Conservation (phyloP, 2,888 invertebrate genomes). For the Drymonia ruficornis region DNA sequence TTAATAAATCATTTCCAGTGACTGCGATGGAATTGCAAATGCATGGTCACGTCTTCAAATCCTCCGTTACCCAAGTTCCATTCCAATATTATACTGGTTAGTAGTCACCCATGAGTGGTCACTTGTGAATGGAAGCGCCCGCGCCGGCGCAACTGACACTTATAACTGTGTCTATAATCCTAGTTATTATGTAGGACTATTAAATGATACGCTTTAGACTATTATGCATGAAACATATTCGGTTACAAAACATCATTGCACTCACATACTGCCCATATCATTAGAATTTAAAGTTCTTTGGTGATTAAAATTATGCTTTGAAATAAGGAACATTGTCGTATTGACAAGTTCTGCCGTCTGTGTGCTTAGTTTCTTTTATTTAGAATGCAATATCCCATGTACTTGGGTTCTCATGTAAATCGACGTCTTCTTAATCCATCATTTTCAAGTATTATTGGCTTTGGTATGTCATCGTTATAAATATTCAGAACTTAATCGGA, state of each 20-base stretch:
- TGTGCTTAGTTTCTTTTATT: too few species aligned
- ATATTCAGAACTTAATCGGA: too few species aligned
- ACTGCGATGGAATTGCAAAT: neutral
- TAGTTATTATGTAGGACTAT: slow-evolving; percentile 6
- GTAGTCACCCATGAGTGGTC: slow-evolving; percentile 10
- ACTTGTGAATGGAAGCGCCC: slow-evolving; percentile 21
- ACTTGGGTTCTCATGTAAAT: too few species aligned
- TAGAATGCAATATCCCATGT: too few species aligned
- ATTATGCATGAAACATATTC: neutral
- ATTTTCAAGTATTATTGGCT: neutral
- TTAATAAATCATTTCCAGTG: neutral
- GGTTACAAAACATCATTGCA: neutral
- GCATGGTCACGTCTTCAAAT: neutral
- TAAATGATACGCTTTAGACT: neutral
- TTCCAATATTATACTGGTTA: neutral
- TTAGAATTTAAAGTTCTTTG: too few species aligned
- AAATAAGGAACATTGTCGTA: too few species aligned
- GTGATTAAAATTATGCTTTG: too few species aligned
- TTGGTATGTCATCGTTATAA: neutral
- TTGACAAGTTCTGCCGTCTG: too few species aligned
- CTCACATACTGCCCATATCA: neutral
- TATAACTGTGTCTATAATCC: slow-evolving; percentile 31
- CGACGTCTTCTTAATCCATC: too few species aligned
- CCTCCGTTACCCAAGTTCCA: neutral
- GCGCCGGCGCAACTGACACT: slow-evolving; percentile 8